Percentiles rank a stretch among this genome's conserved stretches.
Conservation (phyloP, 2,888 invertebrate genomes). For the Anorthoa munda region DNA sequence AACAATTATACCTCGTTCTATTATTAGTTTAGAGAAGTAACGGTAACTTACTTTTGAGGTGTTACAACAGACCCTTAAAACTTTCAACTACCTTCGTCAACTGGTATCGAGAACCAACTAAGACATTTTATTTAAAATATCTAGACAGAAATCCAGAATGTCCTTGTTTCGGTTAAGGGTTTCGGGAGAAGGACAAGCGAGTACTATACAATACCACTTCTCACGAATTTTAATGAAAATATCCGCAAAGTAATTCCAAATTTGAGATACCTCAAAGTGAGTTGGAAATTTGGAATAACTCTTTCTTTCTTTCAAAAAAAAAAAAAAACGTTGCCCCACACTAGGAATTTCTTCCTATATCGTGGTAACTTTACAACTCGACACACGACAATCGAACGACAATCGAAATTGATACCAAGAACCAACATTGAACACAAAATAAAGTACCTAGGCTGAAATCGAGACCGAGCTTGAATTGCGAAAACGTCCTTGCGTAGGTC, state of each 20-base stretch:
- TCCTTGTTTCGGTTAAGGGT: slow-evolving; percentile 33
- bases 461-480: background rate
- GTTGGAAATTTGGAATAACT: too few species aligned
- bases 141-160: slow-evolving; percentile 17
- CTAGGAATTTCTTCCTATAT: too few species aligned
- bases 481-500: slow-evolving; percentile 19
- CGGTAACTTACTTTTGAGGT: background rate
- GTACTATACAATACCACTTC: background rate
- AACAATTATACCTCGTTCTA: background rate
- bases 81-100: background rate
- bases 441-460: slow-evolving; percentile 12
- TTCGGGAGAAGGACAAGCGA: slow-evolving; percentile 21
- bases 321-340: too few species aligned
- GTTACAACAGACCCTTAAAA: background rate
- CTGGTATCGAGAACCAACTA: background rate
- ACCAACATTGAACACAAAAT: too few species aligned
- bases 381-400: too few species aligned
- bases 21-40: background rate
- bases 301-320: too few species aligned
- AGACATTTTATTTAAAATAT: background rate
- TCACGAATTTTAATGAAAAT: background rate
- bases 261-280: too few species aligned
- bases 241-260: background rate
- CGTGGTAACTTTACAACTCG: too few species aligned
- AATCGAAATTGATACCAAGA: background rate